Percentiles rank a stretch among this genome's conserved stretches.
Conservation (phyloP, 2,113 vertebrate species). For the Sylvilagus bachmani region DNA sequence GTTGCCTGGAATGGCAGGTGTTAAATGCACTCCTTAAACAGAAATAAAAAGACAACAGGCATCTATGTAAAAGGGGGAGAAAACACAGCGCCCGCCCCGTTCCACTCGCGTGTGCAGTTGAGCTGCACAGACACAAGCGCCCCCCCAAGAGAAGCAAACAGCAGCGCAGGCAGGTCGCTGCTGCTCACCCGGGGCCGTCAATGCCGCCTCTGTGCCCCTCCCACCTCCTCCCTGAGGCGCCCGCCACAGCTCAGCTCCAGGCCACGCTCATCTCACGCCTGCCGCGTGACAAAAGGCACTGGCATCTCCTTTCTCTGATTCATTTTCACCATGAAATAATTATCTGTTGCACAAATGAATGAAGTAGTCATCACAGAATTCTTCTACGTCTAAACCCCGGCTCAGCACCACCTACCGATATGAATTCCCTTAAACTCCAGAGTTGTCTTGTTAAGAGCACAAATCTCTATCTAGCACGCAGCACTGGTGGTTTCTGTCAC, state of each 20-base stretch:
- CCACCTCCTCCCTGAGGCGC: neutral
- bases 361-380: slow-evolving; percentile 44
- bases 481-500: neutral
- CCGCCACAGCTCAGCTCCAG: neutral
- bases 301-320: slow-evolving; percentile 70
- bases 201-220: slow-evolving; percentile 42
- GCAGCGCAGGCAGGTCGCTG: neutral
- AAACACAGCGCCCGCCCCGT: neutral
- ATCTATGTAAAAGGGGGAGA: neutral
- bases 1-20: neutral
- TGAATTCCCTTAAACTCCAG: neutral
- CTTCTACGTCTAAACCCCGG: neutral
- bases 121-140: neutral
- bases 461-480: neutral
- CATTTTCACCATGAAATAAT: slow-evolving; percentile 70
- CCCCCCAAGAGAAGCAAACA: slow-evolving; percentile 40
- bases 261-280: neutral
- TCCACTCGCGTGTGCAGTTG: neutral
- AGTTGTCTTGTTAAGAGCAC: neutral
- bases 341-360: slow-evolving; percentile 72
- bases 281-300: slow-evolving; percentile 49
- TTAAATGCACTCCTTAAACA: slow-evolving; percentile 36
- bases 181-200: neutral
- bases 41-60: slow-evolving; percentile 36
- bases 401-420: slow-evolving; percentile 44